These are phyloP conservation scores for Brachionus calyciflorus DNA, from an alignment of 1,140 invertebrate species.

Conservation along the genomic window DNA sequence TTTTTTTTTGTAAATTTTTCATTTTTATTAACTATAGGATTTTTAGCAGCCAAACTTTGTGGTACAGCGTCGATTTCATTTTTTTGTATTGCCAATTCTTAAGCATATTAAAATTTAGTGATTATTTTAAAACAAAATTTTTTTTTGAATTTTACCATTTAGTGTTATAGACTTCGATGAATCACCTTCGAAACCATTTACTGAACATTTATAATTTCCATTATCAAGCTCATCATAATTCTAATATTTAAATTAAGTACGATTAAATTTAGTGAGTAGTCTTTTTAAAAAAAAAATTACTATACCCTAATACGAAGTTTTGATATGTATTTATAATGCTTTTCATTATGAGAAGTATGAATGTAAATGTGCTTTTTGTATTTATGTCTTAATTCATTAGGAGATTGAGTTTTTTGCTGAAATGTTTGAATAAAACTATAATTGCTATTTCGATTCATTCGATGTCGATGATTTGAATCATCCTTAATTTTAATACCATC, in stretches of 20 bases:
- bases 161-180: background rate
- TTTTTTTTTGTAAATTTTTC: background rate
- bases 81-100: background rate
- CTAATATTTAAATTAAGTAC: background rate
- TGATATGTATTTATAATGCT: constrained; percentile 1
- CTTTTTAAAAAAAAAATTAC: background rate
- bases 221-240: constrained; percentile 36
- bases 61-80: background rate
- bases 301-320: constrained; percentile 6
- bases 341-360: background rate
- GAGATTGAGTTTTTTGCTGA: background rate
- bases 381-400: background rate
- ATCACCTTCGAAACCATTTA: constrained; percentile 13
- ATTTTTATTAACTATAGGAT: background rate
- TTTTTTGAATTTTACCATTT: background rate
- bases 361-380: background rate
- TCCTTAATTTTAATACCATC: constrained; percentile 40
- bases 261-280: too few relatives aligned
- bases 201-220: constrained; percentile 31
- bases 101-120: background rate
- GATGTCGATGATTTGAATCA: background rate
- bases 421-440: background rate
- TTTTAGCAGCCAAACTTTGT: background rate
- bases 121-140: background rate
- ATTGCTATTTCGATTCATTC: background rate